Base-by-base conservation (phyloP, 1,140 invertebrate genomes). In the Listronotus oregonensis region DNA sequence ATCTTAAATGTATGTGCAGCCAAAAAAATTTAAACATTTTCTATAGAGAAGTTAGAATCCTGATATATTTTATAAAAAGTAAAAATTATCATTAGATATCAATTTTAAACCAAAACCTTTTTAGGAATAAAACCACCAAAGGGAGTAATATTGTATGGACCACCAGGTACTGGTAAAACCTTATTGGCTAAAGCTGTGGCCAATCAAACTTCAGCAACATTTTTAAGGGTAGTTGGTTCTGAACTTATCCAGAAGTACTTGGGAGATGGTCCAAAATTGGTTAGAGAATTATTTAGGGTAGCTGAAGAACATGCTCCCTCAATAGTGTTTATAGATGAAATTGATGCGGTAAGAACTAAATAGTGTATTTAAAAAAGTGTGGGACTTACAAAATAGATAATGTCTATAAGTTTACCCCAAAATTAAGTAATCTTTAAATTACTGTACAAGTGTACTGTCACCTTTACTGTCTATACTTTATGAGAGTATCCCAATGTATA, bases 261-360 rank as follows among this genome's bases (percentile, higher is more conserved):
- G 77, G 97, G 97, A 67, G 98, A 99, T 86, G 98, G 98, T 18
- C 97, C 98, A 0, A 99, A 99, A 82, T 83, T 99, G 43, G 97
- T 99, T 5, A 83, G 98, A 67, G 98, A 99, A 79, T 80, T 99
- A 12, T 99, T 99, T 81, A 83, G 97, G 75, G 97, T 99, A 8
- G 97, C 98, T 17, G 97, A 99, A 78, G 97, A 99, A 80, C 96
- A 99, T 85, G 96, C 97, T 1, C 97, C 98, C 8, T 98, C 96
- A 0, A 99, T 99, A 82, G 97, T 99, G 0, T 99, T 99, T 79
- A 99, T 99, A 78, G 98, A 99, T 86, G 98, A 99, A 88, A 99
- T 99, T 75, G 98, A 99, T 86, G 98, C 98, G 64, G 95, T 99
- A 37, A 49, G 51, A 37, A 37, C 34, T 37, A 27, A 27, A 27